Evolutionary conservation across 1,140 invertebrate genomes (phyloP).

Genomic region (Leptonema lineaticorne): DNA sequence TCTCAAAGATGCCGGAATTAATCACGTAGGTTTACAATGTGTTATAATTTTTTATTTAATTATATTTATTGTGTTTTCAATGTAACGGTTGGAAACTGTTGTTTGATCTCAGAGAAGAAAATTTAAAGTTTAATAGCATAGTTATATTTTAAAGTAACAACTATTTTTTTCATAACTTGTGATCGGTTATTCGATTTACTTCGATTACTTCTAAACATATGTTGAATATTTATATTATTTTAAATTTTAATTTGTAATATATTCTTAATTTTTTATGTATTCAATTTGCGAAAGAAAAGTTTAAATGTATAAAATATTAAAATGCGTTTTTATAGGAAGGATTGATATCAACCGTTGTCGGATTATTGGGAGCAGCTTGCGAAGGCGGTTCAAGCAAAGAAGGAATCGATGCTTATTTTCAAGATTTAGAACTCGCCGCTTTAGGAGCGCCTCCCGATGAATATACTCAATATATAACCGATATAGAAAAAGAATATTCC

Average conservation of each 20-base stretch:
- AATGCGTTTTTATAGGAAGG: conserved; percentile 31
- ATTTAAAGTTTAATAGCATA: too few species aligned
- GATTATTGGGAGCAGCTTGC: conserved; percentile 33
- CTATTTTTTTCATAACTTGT: neutral
- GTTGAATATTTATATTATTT: too few species aligned
- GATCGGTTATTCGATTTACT: neutral
- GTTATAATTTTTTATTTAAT: too few species aligned
- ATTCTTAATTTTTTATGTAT: too few species aligned
- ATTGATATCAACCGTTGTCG: conserved; percentile 34
- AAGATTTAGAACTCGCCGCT: conserved; percentile 35
- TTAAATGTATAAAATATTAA: too few species aligned
- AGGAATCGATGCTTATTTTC: conserved; percentile 36
- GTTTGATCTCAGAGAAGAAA: too few species aligned
- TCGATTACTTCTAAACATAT: too few species aligned
- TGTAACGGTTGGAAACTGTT: too few species aligned
- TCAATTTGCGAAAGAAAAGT: too few species aligned
- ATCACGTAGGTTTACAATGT: conserved; percentile 27
- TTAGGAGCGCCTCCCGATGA: conserved; percentile 28
- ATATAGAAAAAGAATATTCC: conserved; percentile 35
- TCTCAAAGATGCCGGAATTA: conserved; percentile 39
- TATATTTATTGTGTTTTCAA: too few species aligned
- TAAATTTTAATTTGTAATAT: too few species aligned
- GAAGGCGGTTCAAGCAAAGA: conserved; percentile 22
- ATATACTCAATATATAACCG: conserved; percentile 33
- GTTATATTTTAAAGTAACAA: too few species aligned